Base-by-base conservation (phyloP, 1,140 invertebrate species). In the Drosophila sechellia region DNA sequence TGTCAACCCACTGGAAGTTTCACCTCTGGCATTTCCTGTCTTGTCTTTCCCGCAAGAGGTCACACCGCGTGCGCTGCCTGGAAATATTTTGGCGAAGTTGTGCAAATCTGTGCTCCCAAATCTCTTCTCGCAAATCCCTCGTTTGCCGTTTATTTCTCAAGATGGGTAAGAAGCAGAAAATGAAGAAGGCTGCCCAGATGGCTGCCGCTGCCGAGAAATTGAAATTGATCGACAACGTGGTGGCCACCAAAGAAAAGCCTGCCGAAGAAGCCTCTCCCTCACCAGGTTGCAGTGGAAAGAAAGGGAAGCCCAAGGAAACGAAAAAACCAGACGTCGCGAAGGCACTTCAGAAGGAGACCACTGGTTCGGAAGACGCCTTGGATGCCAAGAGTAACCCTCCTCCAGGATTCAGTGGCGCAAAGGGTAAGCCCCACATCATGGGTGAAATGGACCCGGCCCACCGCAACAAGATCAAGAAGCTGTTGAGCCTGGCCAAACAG, bases 121-220 rank as follows among this genome's bases (percentile, higher is more conserved):
- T 46, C 15, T 17, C 0, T 17, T 17, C 17, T 17, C 20, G 17
- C n/a, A 27, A 64, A 31, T 46, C 15, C n/a, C 12, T 39, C 22
- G 13, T 5, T 25, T 13, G 17, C 17, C 11, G n/a, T 13, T 31
- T 70, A 56, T 39, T 8, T 13, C 11, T 27, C 27, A n/a, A n/a
- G 4, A 87, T 83, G 84, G 76, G 71, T n/a, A 87, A 71, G 35
- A 79, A 87, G 25, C 71, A 81, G 20, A 89, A 70, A 45, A n/a
- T 40, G 20, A 87, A 68, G 49, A 87, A 79, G 11, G 35, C 48
- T 11, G 54, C 60, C 13, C 22, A 54, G 12, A 2, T 22, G 6
- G 40, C 20, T 8, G 50, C 63, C n/a, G 70, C 40, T 34, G 31
- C 31, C 5, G 31, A 34, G 31, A 34, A 34, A 20, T 20, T 20